These are phyloP conservation scores for Lithodes maja DNA, from an alignment of 2,888 invertebrate genomes.

Conservation along the genomic window DNA sequence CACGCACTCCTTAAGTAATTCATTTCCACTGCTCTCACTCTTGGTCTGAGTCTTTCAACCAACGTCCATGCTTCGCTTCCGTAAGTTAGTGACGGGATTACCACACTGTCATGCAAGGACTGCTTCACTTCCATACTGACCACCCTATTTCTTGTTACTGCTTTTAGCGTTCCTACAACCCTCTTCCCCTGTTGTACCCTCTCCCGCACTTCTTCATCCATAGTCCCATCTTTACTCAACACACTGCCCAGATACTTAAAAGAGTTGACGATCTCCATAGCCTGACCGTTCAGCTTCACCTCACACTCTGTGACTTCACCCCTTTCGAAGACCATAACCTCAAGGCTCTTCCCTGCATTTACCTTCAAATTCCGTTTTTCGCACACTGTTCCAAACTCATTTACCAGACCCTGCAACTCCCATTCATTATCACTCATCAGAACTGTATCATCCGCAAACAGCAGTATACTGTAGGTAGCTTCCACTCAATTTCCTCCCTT, in stretches of 20 bases:
- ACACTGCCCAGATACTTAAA: not conserved
- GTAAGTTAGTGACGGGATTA: not conserved
- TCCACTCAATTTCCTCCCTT: not conserved
- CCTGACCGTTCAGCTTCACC: not conserved
- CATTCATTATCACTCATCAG: not conserved
- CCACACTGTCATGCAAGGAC: not conserved
- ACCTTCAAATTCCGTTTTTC: not conserved
- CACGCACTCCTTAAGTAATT: not conserved
- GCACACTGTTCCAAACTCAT: not conserved
- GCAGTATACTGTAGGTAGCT: not conserved
- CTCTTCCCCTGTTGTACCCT: not conserved
- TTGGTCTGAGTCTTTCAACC: not conserved
- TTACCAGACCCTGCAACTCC: not conserved
- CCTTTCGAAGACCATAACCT: not conserved
- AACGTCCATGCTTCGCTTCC: not conserved
- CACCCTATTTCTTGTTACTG: not conserved
- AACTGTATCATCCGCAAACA: not conserved
- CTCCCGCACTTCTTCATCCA: not conserved
- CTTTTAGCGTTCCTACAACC: not conserved
- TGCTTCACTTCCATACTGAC: not conserved
- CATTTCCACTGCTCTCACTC: slow-evolving; percentile 1
- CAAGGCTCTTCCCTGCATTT: not conserved
- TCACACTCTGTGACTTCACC: not conserved
- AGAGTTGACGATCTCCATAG: not conserved
- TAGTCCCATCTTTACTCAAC: not conserved